Conservation (phyloP, 2,797 vertebrate species). For the Dryobates pubescens region DNA sequence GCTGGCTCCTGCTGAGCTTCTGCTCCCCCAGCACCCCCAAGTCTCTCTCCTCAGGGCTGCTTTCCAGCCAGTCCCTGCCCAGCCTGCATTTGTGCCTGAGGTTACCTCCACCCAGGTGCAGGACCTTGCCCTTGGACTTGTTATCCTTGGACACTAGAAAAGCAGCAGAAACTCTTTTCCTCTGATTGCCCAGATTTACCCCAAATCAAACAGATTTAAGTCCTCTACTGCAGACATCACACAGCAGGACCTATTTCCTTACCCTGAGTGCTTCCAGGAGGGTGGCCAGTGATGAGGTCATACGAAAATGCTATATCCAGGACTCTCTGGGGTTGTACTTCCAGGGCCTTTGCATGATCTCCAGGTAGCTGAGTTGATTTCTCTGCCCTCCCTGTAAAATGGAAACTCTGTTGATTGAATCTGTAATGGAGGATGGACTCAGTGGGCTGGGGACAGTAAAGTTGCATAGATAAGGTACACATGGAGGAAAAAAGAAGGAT, state of each 20-base stretch:
- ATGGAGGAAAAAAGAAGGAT: too few relatives aligned
- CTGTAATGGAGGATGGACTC: not conserved
- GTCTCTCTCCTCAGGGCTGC: too few relatives aligned
- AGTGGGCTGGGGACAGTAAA: not conserved
- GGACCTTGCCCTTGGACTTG: too few relatives aligned
- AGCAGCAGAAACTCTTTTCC: not conserved
- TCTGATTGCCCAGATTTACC: not conserved
- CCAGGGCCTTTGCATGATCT: not conserved
- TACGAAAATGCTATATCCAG: not conserved
- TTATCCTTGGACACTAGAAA: not conserved
- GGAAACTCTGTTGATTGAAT: not conserved
- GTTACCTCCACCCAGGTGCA: too few relatives aligned
- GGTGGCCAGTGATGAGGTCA: not conserved
- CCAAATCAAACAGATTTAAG: not conserved
- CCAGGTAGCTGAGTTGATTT: not conserved
- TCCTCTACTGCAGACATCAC: not conserved
- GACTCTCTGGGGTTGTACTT: not conserved
- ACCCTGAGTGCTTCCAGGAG: not conserved
- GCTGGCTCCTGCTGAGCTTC: too few relatives aligned
- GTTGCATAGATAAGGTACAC: not conserved
- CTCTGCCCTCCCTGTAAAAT: not conserved
- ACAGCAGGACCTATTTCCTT: not conserved
- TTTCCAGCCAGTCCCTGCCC: too few relatives aligned
- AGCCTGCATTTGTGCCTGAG: too few relatives aligned
- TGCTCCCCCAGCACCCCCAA: too few relatives aligned